Conservation (phyloP, 2,797 vertebrate species). For the Ataeniobius toweri region DNA sequence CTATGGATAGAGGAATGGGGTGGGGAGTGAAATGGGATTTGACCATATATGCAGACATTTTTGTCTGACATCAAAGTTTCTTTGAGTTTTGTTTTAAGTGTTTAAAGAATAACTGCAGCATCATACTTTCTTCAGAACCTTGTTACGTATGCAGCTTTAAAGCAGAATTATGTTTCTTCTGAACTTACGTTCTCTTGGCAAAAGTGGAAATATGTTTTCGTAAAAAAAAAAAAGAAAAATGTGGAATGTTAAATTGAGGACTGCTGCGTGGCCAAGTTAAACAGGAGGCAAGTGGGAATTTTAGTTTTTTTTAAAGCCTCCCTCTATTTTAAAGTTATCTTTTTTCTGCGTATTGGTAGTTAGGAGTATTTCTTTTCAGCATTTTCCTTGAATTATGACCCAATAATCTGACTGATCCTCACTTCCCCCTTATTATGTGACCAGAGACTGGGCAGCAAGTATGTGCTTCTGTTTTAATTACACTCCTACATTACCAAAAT, state of each 20-base stretch:
- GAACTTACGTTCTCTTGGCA: slow-evolving; percentile 34
- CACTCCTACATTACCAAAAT: slow-evolving; percentile 5
- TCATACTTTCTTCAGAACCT: background rate
- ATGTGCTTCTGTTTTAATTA: slow-evolving; percentile 11
- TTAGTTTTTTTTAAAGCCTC: slow-evolving; percentile 20
- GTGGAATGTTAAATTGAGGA: slow-evolving; percentile 12
- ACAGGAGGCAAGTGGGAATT: slow-evolving; percentile 3
- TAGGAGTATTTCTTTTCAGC: slow-evolving; percentile 31
- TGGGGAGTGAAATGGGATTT: background rate
- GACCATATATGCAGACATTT: background rate
- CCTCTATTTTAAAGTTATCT: background rate
- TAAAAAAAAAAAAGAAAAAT: background rate
- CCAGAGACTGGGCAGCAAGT: slow-evolving; percentile 32
- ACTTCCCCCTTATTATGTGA: slow-evolving; percentile 19
- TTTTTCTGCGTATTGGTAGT: background rate
- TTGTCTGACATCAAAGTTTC: background rate
- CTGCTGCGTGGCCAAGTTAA: slow-evolving; percentile 45
- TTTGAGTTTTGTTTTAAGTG: background rate
- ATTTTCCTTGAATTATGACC: slow-evolving; percentile 44
- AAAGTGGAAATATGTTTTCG: slow-evolving; percentile 11
- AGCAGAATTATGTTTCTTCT: slow-evolving; percentile 9
- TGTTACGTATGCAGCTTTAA: slow-evolving; percentile 16
- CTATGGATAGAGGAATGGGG: too few relatives aligned
- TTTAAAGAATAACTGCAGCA: background rate
- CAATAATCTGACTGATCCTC: slow-evolving; percentile 29